Evolutionary conservation across 35 echinoderm and acorn worm species (phyloP), one percentile per base, ranked within the genome.

Genomic region (Holothuria glaberrima): DNA sequence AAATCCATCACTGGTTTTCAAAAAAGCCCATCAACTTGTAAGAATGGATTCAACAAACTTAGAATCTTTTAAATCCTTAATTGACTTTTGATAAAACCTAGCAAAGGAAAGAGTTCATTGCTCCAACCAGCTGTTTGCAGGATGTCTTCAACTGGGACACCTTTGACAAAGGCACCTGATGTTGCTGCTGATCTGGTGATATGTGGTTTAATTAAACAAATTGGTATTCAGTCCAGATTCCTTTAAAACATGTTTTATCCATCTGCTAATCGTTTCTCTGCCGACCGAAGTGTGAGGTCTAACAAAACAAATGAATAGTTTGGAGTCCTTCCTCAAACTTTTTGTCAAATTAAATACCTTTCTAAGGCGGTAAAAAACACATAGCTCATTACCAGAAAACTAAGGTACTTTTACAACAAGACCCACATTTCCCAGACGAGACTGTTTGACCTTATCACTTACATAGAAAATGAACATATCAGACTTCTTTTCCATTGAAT

Each of bases 121-220:
- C 29, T 65, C 83, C 83, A 86, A 67, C 56, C 86, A 88, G 67
- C 63, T 50, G 16, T 88, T 76, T 48, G 22, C 31, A 88, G 48
- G 26, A 88, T 88, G 20, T 71, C 86, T 72, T 35, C 0, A 72
- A 88, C 36, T 72, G 35, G 68, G 4, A 88, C 64, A 45, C 29
- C 24, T 27, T 74, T 70, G 9, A 21, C 68, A 25, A 35, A 0
- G 4, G 41, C 68, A 57, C 34, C 86, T 18, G 65, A 88, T 73
- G 86, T 72, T 70, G 86, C 66, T 44, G 86, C 86, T 7, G 86
- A 35, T 31, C 9, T 34, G 26, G 22, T 73, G 24, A 25, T 72
- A 74, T 54, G n/a, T n/a, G n/a, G n/a, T n/a, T n/a, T n/a, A 76
- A n/a, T n/a, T n/a, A n/a, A n/a, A 71, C 17, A 48, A n/a, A 21